Percentiles rank a stretch among this genome's conserved stretches.
Evolutionary conservation across 2,888 invertebrate species (phyloP).

Genomic region (Agrypnus murinus): DNA sequence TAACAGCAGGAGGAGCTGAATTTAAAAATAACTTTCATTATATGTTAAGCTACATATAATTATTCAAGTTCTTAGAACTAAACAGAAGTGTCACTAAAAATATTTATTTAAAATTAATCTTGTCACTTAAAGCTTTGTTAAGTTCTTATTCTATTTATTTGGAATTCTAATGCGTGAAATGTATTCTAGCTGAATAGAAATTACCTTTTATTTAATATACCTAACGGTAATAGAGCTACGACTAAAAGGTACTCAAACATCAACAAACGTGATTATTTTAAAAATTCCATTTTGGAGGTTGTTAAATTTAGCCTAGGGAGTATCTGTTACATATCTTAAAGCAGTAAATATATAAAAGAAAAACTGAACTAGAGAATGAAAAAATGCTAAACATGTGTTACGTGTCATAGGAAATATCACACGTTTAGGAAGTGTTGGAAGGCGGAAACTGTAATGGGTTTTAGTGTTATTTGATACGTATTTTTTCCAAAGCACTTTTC

Average conservation of each 20-base stretch:
- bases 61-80: constrained; percentile 30
- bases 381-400: constrained; percentile 37
- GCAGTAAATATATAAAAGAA: not conserved
- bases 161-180: no score
- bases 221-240: no score
- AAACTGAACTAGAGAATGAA: not conserved
- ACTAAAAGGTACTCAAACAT: no score
- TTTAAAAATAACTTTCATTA: constrained; percentile 1
- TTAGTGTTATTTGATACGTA: constrained; percentile 23
- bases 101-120: constrained; percentile 34
- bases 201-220: no score
- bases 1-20: constrained; percentile 1
- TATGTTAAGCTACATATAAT: constrained; percentile 26
- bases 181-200: no score
- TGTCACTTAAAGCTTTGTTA: not conserved
- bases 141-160: no score
- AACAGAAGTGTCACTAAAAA: constrained; percentile 10
- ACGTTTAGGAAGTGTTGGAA: constrained; percentile 33
- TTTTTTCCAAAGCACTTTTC: constrained; percentile 22
- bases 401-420: constrained; percentile 36
- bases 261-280: no score
- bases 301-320: not conserved
- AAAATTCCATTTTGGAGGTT: no score
- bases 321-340: constrained; percentile 17
- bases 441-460: constrained; percentile 37